phyloP scores from a whole-genome alignment of 2,888 invertebrate genomes.

The Heliconius aoede region DNA sequence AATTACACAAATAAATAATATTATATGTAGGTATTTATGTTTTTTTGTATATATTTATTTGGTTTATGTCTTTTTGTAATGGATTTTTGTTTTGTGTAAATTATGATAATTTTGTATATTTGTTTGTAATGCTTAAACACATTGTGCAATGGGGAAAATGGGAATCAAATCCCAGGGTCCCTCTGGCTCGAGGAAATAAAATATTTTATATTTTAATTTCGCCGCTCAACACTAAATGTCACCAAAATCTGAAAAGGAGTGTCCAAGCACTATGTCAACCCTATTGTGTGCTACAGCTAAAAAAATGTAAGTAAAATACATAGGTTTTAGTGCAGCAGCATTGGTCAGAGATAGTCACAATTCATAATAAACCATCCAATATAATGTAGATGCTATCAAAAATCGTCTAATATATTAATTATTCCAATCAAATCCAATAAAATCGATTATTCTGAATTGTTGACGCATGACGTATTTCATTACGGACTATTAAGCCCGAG shows the following conservation, averaged over 20 bases:
- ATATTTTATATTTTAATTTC: not conserved
- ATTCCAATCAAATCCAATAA: slow-evolving; percentile 45
- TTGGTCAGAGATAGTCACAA: too few relatives aligned
- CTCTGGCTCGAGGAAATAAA: too few relatives aligned
- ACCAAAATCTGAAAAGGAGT: not conserved
- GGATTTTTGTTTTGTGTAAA: not conserved
- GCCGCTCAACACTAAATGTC: not conserved
- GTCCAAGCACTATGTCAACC: not conserved
- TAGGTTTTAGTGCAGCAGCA: too few relatives aligned
- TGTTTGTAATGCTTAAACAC: not conserved
- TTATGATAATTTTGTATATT: not conserved
- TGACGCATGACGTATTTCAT: slow-evolving; percentile 51
- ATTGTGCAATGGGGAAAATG: too few relatives aligned
- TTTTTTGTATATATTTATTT: slow-evolving; percentile 19
- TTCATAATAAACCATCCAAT: not conserved
- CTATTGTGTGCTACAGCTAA: not conserved
- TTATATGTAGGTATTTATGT: slow-evolving; percentile 16
- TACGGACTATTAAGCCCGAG: slow-evolving; percentile 60
- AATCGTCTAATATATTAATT: slow-evolving; percentile 24
- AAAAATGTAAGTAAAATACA: not conserved
- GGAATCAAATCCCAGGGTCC: too few relatives aligned
- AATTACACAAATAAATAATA: slow-evolving; percentile 29
- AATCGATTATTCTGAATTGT: slow-evolving; percentile 43
- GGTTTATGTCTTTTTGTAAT: slow-evolving; percentile 9
- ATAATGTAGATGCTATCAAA: slow-evolving; percentile 1